A percentile compares a stretch with the other conserved stretches of the same genome.
Conservation (phyloP, 2,113 vertebrate species). For the Pachycephala philippinensis region DNA sequence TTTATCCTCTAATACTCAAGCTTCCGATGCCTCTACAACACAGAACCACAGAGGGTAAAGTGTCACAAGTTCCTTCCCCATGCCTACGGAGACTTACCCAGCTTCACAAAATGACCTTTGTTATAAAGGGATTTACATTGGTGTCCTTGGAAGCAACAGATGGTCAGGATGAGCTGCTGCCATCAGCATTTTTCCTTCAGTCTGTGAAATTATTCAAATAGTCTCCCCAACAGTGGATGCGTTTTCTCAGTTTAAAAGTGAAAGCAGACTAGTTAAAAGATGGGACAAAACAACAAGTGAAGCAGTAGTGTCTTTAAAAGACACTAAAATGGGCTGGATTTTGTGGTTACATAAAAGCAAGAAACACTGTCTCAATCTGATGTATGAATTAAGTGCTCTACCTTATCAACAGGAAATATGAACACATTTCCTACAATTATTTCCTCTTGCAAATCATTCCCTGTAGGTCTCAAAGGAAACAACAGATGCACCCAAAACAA, state of each 20-base stretch:
- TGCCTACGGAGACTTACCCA: background rate
- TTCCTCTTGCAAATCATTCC: slow-evolving; percentile 27
- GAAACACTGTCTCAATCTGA: background rate
- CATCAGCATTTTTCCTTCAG: background rate
- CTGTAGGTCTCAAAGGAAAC: slow-evolving; percentile 29
- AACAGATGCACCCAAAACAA: slow-evolving; percentile 23
- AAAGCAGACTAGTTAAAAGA: background rate
- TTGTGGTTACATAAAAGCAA: background rate
- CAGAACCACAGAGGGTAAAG: background rate
- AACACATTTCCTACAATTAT: slow-evolving; percentile 55
- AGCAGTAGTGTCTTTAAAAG: background rate
- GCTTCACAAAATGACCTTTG: slow-evolving; percentile 15
- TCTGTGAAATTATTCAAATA: slow-evolving; percentile 10
- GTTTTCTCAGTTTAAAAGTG: background rate
- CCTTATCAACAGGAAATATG: slow-evolving; percentile 46
- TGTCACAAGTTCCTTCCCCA: background rate
- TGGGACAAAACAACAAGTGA: background rate
- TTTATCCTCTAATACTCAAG: background rate
- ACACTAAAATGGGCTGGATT: background rate
- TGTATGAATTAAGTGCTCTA: slow-evolving; percentile 6
- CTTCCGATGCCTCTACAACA: background rate
- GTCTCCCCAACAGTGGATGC: background rate
- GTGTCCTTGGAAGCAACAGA: slow-evolving; percentile 27
- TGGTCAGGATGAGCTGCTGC: slow-evolving; percentile 31
- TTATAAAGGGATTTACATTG: background rate